A percentile compares a stretch with the other conserved stretches of the same genome.
Conservation (phyloP, 1,140 invertebrate species). For the Pseudomyrmex concolor region DNA sequence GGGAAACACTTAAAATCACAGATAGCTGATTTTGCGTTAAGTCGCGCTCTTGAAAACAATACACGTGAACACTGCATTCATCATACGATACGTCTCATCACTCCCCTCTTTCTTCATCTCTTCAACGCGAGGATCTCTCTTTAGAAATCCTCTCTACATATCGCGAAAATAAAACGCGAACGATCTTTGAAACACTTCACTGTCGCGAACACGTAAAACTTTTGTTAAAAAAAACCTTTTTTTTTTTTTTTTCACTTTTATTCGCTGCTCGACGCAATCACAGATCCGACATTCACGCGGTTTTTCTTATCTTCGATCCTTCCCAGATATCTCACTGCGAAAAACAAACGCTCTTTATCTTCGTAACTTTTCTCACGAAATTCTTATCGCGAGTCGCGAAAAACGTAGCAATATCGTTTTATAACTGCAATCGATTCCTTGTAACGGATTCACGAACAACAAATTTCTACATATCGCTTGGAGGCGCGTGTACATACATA, state of each 20-base stretch:
- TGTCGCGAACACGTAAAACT: slow-evolving; percentile 39
- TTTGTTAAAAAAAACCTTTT: slow-evolving; percentile 12
- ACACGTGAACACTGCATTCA: slow-evolving; percentile 63
- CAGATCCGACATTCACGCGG: slow-evolving; percentile 56
- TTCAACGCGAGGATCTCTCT: slow-evolving; percentile 22
- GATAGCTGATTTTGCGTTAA: slow-evolving; percentile 53
- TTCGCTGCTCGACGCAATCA: slow-evolving; percentile 61
- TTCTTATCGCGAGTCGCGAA: background rate
- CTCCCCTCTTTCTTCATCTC: background rate
- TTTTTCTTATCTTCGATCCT: background rate
- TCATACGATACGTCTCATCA: slow-evolving; percentile 43
- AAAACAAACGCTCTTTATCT: background rate
- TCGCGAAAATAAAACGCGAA: slow-evolving; percentile 1
- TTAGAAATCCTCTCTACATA: background rate
- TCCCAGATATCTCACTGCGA: slow-evolving; percentile 36
- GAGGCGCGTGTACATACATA: slow-evolving; percentile 8
- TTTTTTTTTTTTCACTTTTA: slow-evolving; percentile 52
- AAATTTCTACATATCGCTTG: background rate
- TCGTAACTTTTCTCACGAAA: background rate
- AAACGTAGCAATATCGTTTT: slow-evolving; percentile 14
- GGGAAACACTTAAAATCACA: slow-evolving; percentile 74
- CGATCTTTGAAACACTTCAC: slow-evolving; percentile 62
- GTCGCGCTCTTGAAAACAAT: slow-evolving; percentile 43
- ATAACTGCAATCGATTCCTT: background rate
- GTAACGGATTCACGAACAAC: background rate